phyloP scores from a whole-genome alignment of 2,113 vertebrate species.

The Mirounga angustirostris region DNA sequence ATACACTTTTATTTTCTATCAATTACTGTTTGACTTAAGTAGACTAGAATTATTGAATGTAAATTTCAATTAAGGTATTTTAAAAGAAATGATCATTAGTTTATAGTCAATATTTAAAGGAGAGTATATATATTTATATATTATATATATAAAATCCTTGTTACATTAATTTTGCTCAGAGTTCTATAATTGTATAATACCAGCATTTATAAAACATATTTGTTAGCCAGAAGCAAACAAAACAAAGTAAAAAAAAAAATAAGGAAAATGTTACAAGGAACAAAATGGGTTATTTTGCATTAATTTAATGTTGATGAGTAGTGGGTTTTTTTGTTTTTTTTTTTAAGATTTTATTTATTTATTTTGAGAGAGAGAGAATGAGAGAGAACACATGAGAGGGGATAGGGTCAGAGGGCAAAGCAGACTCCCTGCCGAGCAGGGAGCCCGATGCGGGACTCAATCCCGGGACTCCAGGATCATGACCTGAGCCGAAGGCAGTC shows the following conservation, averaged over 20 bases:
- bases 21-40: not conserved
- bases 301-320: conserved; percentile 84
- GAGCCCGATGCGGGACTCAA: too few relatives aligned
- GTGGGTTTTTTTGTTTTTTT: not conserved
- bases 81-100: conserved; percentile 44
- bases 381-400: too few relatives aligned
- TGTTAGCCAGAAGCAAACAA: conserved; percentile 74
- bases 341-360: too few relatives aligned
- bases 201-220: conserved; percentile 80
- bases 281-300: conserved; percentile 80
- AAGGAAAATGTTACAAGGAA: conserved; percentile 79
- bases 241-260: conserved; percentile 1
- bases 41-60: not conserved
- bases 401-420: too few relatives aligned
- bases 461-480: too few relatives aligned
- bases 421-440: too few relatives aligned
- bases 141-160: not conserved
- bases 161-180: conserved; percentile 69
- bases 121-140: conserved; percentile 40
- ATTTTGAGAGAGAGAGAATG: too few relatives aligned
- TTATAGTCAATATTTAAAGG: conserved; percentile 69
- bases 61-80: conserved; percentile 10
- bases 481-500: too few relatives aligned
- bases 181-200: conserved; percentile 72
- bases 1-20: not conserved